Evolutionary conservation across 92 coral and sea anemone species (phyloP).

Genomic region (Galaxea fascicularis): DNA sequence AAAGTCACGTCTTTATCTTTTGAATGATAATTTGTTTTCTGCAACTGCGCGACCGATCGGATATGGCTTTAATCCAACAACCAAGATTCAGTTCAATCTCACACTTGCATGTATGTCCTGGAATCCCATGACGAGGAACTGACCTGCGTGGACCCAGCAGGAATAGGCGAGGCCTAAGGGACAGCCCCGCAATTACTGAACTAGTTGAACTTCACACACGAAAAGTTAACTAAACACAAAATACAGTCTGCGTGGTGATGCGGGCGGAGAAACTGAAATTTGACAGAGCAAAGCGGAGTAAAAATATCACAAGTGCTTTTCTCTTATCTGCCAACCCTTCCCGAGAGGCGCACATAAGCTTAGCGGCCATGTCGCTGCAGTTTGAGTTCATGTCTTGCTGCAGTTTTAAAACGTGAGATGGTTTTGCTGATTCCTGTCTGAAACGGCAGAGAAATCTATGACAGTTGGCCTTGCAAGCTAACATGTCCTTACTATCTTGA

Average conservation of each 20-base stretch:
- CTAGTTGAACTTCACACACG: background rate
- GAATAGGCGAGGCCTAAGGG: too few species aligned
- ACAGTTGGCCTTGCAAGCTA: conserved; percentile 8
- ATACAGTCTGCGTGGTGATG: background rate
- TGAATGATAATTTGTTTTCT: conserved; percentile 3
- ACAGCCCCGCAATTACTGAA: too few species aligned
- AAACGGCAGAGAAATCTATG: background rate
- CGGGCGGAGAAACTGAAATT: conserved; percentile 12
- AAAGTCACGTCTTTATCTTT: background rate
- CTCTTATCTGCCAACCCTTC: conserved; percentile 17
- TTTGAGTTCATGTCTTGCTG: too few species aligned
- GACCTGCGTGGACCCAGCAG: too few species aligned
- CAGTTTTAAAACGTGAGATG: too few species aligned
- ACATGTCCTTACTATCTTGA: background rate
- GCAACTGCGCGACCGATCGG: background rate
- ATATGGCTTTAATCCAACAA: conserved; percentile 21
- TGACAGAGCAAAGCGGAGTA: conserved; percentile 7
- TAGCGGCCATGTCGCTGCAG: too few species aligned
- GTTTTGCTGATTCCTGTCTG: background rate
- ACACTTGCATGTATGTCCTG: background rate
- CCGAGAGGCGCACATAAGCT: background rate
- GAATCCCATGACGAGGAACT: background rate
- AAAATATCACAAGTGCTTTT: background rate
- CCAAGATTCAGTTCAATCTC: background rate
- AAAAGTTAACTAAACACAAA: background rate